These are phyloP conservation scores for Penaeus japonicus DNA, from an alignment of 1,140 invertebrate species.

Conservation along the genomic window DNA sequence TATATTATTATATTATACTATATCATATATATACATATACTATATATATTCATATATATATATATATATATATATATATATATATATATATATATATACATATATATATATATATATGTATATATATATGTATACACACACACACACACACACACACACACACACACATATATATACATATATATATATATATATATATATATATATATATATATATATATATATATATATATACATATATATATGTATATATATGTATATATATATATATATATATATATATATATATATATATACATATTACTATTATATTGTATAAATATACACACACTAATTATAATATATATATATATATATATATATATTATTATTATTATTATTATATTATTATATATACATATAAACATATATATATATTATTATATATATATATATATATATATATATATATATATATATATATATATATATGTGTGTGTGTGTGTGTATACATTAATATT, in stretches of 20 bases:
- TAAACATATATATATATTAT: too few relatives aligned
- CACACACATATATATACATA: background rate
- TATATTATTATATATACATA: too few relatives aligned
- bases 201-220: constrained; percentile 1
- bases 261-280: background rate
- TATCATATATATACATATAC: background rate
- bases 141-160: background rate
- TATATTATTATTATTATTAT: too few relatives aligned
- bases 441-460: too few relatives aligned
- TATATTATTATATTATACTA: background rate
- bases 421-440: too few relatives aligned
- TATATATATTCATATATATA: background rate
- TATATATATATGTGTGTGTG: too few relatives aligned
- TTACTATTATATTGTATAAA: background rate
- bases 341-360: background rate
- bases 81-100: background rate
- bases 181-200: constrained; percentile 6
- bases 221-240: background rate
- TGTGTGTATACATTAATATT: too few relatives aligned
- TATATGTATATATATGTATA: background rate
- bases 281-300: background rate
- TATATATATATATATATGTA: background rate
- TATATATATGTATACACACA: background rate
- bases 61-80: constrained; percentile 6
- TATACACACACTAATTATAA: background rate